Conservation (phyloP, 2,113 vertebrate species). For the Barbus barbus region DNA sequence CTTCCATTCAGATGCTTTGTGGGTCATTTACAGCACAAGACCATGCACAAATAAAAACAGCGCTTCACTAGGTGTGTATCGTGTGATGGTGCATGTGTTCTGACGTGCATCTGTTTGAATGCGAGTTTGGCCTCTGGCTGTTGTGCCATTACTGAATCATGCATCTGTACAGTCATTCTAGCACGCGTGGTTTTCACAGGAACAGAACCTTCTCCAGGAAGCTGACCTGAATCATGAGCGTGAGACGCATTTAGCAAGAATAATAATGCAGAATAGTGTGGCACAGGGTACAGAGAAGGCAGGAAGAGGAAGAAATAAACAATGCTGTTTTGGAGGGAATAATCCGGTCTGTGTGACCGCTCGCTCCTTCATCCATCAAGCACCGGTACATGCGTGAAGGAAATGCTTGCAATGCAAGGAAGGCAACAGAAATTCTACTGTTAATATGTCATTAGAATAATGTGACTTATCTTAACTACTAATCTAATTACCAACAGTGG, state of each 20-base stretch:
- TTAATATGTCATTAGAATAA: background rate
- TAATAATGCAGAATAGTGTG: background rate
- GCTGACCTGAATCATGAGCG: slow-evolving; percentile 8
- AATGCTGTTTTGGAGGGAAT: slow-evolving; percentile 53
- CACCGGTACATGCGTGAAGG: slow-evolving; percentile 26
- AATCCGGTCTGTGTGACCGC: slow-evolving; percentile 46
- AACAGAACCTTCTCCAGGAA: slow-evolving; percentile 35
- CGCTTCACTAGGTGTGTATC: background rate
- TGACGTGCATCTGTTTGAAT: background rate
- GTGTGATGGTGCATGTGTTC: background rate
- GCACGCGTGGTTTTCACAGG: slow-evolving; percentile 25
- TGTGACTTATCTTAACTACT: background rate
- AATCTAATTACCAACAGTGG: background rate
- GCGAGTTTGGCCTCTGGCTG: slow-evolving; percentile 13
- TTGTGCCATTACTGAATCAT: slow-evolving; percentile 40
- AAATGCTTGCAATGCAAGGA: background rate
- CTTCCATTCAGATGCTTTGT: background rate
- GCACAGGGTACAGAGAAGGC: slow-evolving; percentile 50
- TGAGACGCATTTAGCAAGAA: slow-evolving; percentile 10
- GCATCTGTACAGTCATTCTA: slow-evolving; percentile 29
- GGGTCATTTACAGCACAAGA: background rate
- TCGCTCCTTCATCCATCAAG: slow-evolving; percentile 47
- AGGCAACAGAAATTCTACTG: background rate
- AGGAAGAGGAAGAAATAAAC: slow-evolving; percentile 54
- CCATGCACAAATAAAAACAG: background rate